Conservation (phyloP, 1,140 invertebrate species). For the Plectrocnemia conspersa region DNA sequence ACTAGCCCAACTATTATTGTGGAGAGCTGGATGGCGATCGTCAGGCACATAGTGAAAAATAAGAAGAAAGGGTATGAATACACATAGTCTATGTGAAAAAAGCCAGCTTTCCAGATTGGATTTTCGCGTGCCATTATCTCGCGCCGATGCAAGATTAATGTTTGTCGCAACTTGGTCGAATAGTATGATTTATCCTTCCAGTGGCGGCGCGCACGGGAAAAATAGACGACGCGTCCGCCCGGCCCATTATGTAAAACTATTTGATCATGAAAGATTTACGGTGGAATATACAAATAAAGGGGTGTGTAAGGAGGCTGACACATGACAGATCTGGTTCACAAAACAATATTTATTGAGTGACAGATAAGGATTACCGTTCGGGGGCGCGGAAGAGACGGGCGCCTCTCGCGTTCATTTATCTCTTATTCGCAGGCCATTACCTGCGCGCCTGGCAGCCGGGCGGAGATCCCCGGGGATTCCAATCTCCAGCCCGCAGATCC, state of each 20-base stretch:
- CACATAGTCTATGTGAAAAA: too few relatives aligned
- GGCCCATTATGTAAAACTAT: constrained; percentile 34
- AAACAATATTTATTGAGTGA: constrained; percentile 36
- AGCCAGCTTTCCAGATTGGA: too few relatives aligned
- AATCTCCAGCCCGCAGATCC: constrained; percentile 18
- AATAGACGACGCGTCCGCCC: constrained; percentile 6
- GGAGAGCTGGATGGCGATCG: too few relatives aligned
- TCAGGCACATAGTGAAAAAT: too few relatives aligned
- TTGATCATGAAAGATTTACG: constrained; percentile 36
- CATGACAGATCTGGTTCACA: constrained; percentile 35
- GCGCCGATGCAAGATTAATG: constrained; percentile 10
- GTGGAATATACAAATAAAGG: constrained; percentile 29
- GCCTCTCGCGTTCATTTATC: constrained; percentile 33
- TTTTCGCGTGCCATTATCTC: too few relatives aligned
- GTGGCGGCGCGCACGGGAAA: constrained; percentile 1
- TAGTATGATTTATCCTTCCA: background rate
- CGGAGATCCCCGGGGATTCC: constrained; percentile 8
- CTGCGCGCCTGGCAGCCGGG: constrained; percentile 18
- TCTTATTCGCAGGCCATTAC: constrained; percentile 36
- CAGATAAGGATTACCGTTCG: constrained; percentile 31
- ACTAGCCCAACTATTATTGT: too few relatives aligned
- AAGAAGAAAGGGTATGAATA: too few relatives aligned
- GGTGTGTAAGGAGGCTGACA: constrained; percentile 17
- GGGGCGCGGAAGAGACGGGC: constrained; percentile 21
- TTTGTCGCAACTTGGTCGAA: constrained; percentile 3